Base-by-base conservation (phyloP, 2,888 invertebrate species). In the Pristionchus japonicus region DNA sequence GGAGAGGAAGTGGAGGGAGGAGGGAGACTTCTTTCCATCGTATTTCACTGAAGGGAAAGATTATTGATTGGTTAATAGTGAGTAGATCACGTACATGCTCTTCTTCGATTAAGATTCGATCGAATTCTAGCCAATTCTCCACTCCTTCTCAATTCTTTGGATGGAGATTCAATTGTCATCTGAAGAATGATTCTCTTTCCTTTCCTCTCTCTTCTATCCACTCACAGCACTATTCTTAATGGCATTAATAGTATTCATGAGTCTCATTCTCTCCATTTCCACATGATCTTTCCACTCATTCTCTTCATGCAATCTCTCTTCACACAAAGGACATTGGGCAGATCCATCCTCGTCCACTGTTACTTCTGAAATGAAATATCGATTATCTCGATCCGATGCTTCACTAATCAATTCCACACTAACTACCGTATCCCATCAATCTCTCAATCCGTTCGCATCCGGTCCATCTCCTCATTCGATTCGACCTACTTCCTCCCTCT, bases 231-330 rank as follows among this genome's bases (percentile, higher is more conserved):
- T 43, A 27, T 80, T 80, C 47, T 84, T 84, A 37, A 84, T 84
- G n/a, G 31, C 15, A 3, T 13, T 11, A 13, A 84, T 64, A 17
- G 37, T 64, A 47, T 52, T 67, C 31, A 40, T 64, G 7, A 67
- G 49, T 86, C 67, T n/a, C 13, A 37, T 27, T 57, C 86, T 86
- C n/a, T 86, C 86, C 31, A 37, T 49, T 11, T 47, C 70, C 15
- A 86, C 86, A 43, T 86, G 86, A n/a, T 86, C 86, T 43, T 47
- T 86, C 86, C 86, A 86, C 31, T 40, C 70, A 17, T 20, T 47
- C 13, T 86, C 86, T 11, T 47, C 86, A 7, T 64, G 27, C 31
- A 86, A 27, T 86, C 43, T 64, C 67, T 86, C 86, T 27, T 86
- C 67, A 47, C 86, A 86, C 20, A 86, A 31, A 0, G 86, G 86